Percentiles rank a stretch among this genome's conserved stretches.
Evolutionary conservation across 1,140 invertebrate genomes (phyloP).

Genomic region (Grapholita molesta): DNA sequence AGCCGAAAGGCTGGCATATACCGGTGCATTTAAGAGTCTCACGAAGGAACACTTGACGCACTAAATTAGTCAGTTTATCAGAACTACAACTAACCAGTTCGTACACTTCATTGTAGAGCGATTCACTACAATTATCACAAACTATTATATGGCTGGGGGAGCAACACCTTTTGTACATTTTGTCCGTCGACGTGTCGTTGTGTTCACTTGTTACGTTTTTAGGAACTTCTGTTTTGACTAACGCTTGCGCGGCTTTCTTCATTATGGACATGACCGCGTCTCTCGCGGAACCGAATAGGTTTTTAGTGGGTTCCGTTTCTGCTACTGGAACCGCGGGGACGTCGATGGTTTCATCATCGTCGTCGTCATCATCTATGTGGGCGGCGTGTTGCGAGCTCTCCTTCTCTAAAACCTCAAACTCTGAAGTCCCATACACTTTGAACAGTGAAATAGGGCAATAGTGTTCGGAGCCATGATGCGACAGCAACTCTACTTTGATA

Average conservation of each 20-base stretch:
- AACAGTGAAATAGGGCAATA: constrained; percentile 97
- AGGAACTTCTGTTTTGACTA: constrained; percentile 84
- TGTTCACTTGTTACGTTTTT: constrained; percentile 72
- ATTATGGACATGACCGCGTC: constrained; percentile 93
- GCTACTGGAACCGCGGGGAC: constrained; percentile 60
- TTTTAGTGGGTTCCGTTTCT: constrained; percentile 77
- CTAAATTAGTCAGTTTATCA: constrained; percentile 77
- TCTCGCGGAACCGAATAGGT: constrained; percentile 90
- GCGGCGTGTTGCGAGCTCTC: constrained; percentile 81
- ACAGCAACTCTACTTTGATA: constrained; percentile 93
- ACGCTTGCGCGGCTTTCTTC: constrained; percentile 90
- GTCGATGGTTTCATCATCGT: constrained; percentile 81
- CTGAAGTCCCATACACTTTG: constrained; percentile 93
- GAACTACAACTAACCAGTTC: constrained; percentile 83
- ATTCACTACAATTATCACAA: constrained; percentile 85
- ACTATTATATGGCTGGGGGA: constrained; percentile 84
- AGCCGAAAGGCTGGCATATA: constrained; percentile 79
- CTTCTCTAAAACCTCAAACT: constrained; percentile 92
- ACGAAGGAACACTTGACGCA: constrained; percentile 77
- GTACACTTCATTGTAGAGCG: constrained; percentile 81
- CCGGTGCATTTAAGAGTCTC: constrained; percentile 78
- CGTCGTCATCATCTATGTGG: constrained; percentile 82
- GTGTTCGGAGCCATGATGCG: constrained; percentile 97
- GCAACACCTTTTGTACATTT: constrained; percentile 76
- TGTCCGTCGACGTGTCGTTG: constrained; percentile 62